Percentiles rank a stretch among this genome's conserved stretches.
Evolutionary conservation across 2,888 invertebrate genomes (phyloP).

Genomic region (Dasypogon diadema): DNA sequence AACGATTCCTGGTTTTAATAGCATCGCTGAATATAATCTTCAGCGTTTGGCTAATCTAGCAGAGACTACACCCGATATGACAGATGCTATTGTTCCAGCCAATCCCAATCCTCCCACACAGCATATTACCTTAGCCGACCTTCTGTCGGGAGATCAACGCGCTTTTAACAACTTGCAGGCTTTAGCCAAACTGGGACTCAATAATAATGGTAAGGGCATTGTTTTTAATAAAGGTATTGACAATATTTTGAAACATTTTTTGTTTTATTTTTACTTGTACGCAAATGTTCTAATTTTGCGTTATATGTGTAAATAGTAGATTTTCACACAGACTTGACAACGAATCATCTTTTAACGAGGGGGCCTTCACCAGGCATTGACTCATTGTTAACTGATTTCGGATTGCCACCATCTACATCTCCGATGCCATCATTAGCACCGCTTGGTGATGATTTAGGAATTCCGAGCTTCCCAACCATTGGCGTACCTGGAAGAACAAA

Average conservation of each 20-base stretch:
- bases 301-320: slow-evolving; percentile 62
- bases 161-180: slow-evolving; percentile 91
- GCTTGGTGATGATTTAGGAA: slow-evolving; percentile 70
- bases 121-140: slow-evolving; percentile 81
- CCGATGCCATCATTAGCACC: slow-evolving; percentile 70
- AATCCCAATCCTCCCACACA: slow-evolving; percentile 74
- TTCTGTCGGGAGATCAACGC: slow-evolving; percentile 80
- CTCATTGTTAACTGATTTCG: slow-evolving; percentile 73
- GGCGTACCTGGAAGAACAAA: slow-evolving; percentile 76
- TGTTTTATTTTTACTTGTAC: slow-evolving; percentile 23
- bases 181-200: slow-evolving; percentile 85
- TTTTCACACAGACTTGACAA: slow-evolving; percentile 69
- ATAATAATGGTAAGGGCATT: slow-evolving; percentile 72
- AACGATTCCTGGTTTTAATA: slow-evolving; percentile 69
- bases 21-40: slow-evolving; percentile 88
- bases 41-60: slow-evolving; percentile 86
- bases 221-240: not conserved
- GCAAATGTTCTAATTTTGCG: slow-evolving; percentile 28
- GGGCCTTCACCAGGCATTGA: slow-evolving; percentile 74
- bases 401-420: slow-evolving; percentile 74
- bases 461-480: slow-evolving; percentile 69
- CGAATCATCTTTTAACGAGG: slow-evolving; percentile 71
- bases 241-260: no score
- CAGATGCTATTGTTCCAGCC: slow-evolving; percentile 64
- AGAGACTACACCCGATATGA: slow-evolving; percentile 73